Evolutionary conservation across 2,797 vertebrate species (phyloP).

Genomic region (Hafferia zeledoni): DNA sequence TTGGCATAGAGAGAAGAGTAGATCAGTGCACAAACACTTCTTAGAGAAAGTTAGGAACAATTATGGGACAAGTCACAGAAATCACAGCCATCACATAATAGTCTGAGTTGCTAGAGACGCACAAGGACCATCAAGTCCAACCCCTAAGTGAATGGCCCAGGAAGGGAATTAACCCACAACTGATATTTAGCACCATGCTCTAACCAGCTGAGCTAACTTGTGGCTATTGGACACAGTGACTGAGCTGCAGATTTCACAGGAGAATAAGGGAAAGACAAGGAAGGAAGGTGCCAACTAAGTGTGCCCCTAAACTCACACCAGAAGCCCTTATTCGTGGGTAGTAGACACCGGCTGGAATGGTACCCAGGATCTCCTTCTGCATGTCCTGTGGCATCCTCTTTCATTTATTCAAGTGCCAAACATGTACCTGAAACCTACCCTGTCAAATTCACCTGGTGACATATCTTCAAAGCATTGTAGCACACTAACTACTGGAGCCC

Average conservation of each 20-base stretch:
- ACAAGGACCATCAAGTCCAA: background rate
- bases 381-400: fast-evolving
- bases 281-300: background rate
- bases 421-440: fast-evolving
- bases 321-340: background rate
- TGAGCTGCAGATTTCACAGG: background rate
- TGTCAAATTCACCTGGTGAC: background rate
- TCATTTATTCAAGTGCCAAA: background rate
- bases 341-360: background rate
- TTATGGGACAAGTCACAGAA: background rate
- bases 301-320: background rate
- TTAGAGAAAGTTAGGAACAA: background rate
- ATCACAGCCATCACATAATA: background rate
- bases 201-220: background rate
- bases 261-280: background rate
- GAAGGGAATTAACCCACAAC: background rate
- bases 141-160: background rate
- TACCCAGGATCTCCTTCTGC: background rate
- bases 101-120: background rate
- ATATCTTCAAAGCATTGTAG: background rate
- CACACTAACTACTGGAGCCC: background rate
- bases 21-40: background rate
- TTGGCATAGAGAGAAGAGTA: background rate
- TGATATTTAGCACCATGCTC: background rate
- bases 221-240: background rate